Evolutionary conservation across 2,113 vertebrate genomes (phyloP).

Genomic region (Grus americana): DNA sequence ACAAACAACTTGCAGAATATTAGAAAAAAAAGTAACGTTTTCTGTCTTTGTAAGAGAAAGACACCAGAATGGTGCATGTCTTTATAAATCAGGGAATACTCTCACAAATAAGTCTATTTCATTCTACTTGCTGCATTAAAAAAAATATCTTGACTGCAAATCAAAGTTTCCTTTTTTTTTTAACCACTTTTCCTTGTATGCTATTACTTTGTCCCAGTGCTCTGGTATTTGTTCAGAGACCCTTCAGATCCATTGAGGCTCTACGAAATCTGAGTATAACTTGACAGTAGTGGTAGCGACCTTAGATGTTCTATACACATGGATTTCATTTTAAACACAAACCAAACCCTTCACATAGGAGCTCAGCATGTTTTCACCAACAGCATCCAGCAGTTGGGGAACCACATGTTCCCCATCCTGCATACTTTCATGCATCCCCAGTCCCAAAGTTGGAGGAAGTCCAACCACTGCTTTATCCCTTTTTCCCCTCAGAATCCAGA

Average conservation of each 20-base stretch:
- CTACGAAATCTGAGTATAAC: not conserved
- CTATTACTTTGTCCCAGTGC: not conserved
- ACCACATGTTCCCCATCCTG: not conserved
- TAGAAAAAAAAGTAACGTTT: not conserved
- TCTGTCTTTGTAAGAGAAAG: not conserved
- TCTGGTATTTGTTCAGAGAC: not conserved
- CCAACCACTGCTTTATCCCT: not conserved
- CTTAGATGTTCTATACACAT: not conserved
- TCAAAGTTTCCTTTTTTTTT: not conserved
- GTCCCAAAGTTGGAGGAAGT: not conserved
- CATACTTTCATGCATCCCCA: not conserved
- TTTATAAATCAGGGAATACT: not conserved
- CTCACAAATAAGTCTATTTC: not conserved
- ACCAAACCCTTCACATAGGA: not conserved
- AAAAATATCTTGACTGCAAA: not conserved
- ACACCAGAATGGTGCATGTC: not conserved
- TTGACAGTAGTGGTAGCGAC: not conserved
- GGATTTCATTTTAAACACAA: not conserved
- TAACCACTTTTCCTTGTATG: not conserved
- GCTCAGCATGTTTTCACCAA: not conserved
- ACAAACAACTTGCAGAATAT: not conserved
- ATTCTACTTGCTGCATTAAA: not conserved
- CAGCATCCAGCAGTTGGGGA: not conserved
- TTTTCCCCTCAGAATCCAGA: not conserved
- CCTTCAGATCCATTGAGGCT: not conserved